Evolutionary conservation across 2,113 vertebrate species (phyloP), one percentile per base, ranked within the genome.

Genomic region (Triplophysa rosa): DNA sequence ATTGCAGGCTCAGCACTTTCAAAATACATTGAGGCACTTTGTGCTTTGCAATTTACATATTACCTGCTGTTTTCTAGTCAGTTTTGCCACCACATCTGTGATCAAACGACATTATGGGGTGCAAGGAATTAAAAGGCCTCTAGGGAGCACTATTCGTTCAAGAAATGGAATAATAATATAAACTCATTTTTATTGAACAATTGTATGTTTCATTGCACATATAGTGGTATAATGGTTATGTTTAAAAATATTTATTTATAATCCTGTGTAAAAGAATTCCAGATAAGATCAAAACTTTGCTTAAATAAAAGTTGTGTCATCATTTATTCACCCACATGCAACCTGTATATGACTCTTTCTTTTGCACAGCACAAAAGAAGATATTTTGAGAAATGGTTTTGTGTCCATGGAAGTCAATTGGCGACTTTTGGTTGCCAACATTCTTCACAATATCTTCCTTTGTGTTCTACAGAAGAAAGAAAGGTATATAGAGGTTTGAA

Each of bases 1-100:
- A n/a, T 58, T 58, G 54, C 54, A 23, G 12, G 23, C 10, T 59
- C 13, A 6, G 54, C 54, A 23, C 70, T 72, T 72, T 72, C 70
- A 0, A 16, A 42, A 72, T 72, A 9, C 21, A 10, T 71, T 8
- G 11, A 21, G 13, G 1, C n/a, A 8, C 23, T 68, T 68, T 9
- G 2, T 24, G n/a, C 14, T 47, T 49, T 9, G 21, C 42, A 67
- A 8, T 40, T 10, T 40, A 9, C 16, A 69, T 54, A 24, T 21
- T 47, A 29, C 52, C 24, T 52, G n/a, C 52, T 21, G 19, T 29
- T 54, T 47, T 8, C 19, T 58, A 37, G 26, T 40, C 14, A 6
- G 10, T 7, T 40, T 23, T 59, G n/a, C 19, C 69, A 58, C 33
- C 29, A 59, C 26, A 16, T 72, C n/a, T n/a, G 17, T 56, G 54